A percentile compares a stretch with the other conserved stretches of the same genome.
Evolutionary conservation across 2,888 invertebrate genomes (phyloP).

Genomic region (Coleophora deauratella): DNA sequence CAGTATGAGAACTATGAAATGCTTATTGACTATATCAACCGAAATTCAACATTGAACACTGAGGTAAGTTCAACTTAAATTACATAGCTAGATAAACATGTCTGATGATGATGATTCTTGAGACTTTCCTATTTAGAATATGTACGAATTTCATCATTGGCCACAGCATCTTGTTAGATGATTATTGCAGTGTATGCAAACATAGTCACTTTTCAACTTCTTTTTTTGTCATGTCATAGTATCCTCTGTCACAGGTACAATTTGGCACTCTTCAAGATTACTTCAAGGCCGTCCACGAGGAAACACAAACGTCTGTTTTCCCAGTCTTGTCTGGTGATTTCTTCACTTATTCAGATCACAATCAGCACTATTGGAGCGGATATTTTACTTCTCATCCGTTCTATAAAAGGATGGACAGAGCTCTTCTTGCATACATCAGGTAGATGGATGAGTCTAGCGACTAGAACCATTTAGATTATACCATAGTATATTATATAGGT

Average conservation of each 20-base stretch:
- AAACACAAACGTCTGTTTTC: constrained; percentile 75
- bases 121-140: too few relatives aligned
- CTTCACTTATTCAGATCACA: constrained; percentile 95
- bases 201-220: too few relatives aligned
- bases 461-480: too few relatives aligned
- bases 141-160: too few relatives aligned
- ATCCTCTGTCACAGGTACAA: constrained; percentile 71
- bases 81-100: too few relatives aligned
- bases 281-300: constrained; percentile 82
- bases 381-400: constrained; percentile 96
- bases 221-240: too few relatives aligned
- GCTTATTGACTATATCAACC: constrained; percentile 92
- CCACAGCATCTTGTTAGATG: too few relatives aligned
- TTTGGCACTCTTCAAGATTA: constrained; percentile 95
- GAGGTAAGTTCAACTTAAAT: constrained; percentile 72
- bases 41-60: constrained; percentile 82
- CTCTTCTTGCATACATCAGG: constrained; percentile 84
- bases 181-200: too few relatives aligned
- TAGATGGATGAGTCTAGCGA: too few relatives aligned
- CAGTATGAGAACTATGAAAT: constrained; percentile 92
- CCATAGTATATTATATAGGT: too few relatives aligned
- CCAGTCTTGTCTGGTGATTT: constrained; percentile 94
- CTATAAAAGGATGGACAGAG: constrained; percentile 93
- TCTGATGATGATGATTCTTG: too few relatives aligned
- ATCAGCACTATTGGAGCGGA: constrained; percentile 98